Evolutionary conservation across 2,888 invertebrate genomes (phyloP).

Genomic region (Vandiemenella viatica): DNA sequence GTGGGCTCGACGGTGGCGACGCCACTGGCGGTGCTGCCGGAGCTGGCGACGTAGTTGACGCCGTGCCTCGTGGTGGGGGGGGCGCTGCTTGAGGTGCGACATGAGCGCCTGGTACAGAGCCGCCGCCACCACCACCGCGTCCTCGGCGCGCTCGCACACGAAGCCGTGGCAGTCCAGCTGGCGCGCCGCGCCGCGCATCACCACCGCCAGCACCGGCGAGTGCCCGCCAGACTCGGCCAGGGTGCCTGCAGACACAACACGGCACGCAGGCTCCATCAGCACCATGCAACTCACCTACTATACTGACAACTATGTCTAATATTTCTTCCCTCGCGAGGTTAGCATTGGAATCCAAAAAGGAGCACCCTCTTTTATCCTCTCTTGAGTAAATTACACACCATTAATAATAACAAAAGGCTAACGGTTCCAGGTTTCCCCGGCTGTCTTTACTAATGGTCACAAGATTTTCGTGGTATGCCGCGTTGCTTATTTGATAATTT

Average conservation of each 20-base stretch:
- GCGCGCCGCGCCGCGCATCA: constrained; percentile 63
- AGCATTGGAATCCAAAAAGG: no score
- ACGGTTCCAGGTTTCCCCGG: no score
- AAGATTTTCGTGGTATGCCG: no score
- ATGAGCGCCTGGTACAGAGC: constrained; percentile 79
- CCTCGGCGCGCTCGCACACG: constrained; percentile 76
- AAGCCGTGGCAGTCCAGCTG: constrained; percentile 83
- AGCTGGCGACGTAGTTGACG: constrained; percentile 59
- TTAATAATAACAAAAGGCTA: no score
- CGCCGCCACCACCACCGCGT: constrained; percentile 81
- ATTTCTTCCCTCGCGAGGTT: no score
- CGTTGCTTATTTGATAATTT: no score
- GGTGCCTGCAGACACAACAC: constrained; percentile 26
- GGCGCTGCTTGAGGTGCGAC: constrained; percentile 47
- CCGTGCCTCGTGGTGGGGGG: constrained; percentile 34
- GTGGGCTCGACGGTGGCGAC: constrained; percentile 16
- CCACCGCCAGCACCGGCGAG: constrained; percentile 77
- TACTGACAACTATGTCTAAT: no score
- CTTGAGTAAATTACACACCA: no score
- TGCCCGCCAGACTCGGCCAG: constrained; percentile 31
- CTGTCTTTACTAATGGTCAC: no score
- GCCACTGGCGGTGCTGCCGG: constrained; percentile 39
- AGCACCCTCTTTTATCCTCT: no score
- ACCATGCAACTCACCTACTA: no score
- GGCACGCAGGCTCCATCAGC: no score